Conservation (phyloP, 2,113 vertebrate genomes). For the Eptatretus burgeri region DNA sequence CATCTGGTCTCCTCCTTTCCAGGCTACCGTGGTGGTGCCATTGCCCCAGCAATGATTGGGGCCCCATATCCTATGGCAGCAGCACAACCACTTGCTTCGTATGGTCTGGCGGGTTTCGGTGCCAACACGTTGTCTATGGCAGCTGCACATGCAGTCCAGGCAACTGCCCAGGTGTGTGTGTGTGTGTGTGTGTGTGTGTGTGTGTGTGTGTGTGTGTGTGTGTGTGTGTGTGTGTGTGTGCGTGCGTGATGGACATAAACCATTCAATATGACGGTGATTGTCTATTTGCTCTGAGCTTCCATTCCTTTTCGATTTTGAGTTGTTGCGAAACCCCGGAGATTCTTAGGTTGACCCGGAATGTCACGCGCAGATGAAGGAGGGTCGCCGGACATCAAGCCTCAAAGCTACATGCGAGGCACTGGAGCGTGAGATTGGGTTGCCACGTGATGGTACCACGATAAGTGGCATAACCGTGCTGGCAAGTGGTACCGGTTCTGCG, state of each 20-base stretch:
- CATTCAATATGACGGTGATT: too few relatives aligned
- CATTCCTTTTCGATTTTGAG: too few relatives aligned
- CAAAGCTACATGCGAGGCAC: constrained; percentile 91
- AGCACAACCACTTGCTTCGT: constrained; percentile 58
- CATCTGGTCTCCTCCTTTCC: constrained; percentile 14
- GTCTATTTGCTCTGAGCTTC: too few relatives aligned
- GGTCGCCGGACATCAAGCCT: constrained; percentile 73
- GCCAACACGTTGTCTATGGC: constrained; percentile 97
- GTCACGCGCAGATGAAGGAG: constrained; percentile 60
- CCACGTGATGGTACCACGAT: constrained; percentile 27
- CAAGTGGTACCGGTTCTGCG: too few relatives aligned
- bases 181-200: too few relatives aligned
- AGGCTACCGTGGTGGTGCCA: constrained; percentile 34
- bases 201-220: too few relatives aligned
- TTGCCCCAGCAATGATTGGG: constrained; percentile 33
- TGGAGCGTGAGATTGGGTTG: constrained; percentile 49
- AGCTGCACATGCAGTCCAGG: constrained; percentile 90
- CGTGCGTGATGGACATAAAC: too few relatives aligned
- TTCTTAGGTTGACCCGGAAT: too few relatives aligned
- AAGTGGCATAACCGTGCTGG: too few relatives aligned
- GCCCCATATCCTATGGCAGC: constrained; percentile 57
- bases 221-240: too few relatives aligned
- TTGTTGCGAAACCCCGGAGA: too few relatives aligned
- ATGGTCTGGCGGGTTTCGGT: constrained; percentile 49
- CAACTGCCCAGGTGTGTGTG: constrained; percentile 52